Evolutionary conservation across 2,888 invertebrate species (phyloP).

Genomic region (Seira sanloemensis): DNA sequence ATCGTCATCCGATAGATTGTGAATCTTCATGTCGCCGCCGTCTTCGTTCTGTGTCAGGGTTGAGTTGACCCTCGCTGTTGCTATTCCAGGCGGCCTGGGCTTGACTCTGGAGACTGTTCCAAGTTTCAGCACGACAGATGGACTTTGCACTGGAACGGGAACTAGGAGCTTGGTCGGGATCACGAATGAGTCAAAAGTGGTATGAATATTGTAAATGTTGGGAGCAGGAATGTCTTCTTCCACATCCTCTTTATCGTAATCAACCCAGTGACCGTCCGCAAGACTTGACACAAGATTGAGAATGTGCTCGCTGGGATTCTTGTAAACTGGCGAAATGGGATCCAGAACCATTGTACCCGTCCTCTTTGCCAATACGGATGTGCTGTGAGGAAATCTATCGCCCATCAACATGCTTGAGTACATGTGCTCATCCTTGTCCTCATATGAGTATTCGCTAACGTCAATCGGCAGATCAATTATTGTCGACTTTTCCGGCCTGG

Average conservation of each 20-base stretch:
- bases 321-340: constrained; percentile 34
- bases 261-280: constrained; percentile 50
- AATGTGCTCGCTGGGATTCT: constrained; percentile 57
- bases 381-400: constrained; percentile 32
- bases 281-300: constrained; percentile 66
- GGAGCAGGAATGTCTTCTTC: constrained; percentile 62
- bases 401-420: constrained; percentile 40
- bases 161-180: constrained; percentile 33
- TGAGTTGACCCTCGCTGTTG: neutral
- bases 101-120: neutral
- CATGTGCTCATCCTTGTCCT: constrained; percentile 30
- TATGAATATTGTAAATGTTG: constrained; percentile 69
- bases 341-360: constrained; percentile 58
- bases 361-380: constrained; percentile 49
- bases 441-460: constrained; percentile 62
- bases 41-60: neutral
- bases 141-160: constrained; percentile 37
- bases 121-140: neutral
- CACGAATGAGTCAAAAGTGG: constrained; percentile 59
- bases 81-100: neutral
- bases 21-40: constrained; percentile 52
- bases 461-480: constrained; percentile 62
- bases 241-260: constrained; percentile 60
- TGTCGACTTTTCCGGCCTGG: constrained; percentile 45
- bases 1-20: constrained; percentile 47